Percentiles rank a stretch among this genome's conserved stretches.
Evolutionary conservation across 2,113 vertebrate species (phyloP).

Genomic region (Cricetomys ansorgei): DNA sequence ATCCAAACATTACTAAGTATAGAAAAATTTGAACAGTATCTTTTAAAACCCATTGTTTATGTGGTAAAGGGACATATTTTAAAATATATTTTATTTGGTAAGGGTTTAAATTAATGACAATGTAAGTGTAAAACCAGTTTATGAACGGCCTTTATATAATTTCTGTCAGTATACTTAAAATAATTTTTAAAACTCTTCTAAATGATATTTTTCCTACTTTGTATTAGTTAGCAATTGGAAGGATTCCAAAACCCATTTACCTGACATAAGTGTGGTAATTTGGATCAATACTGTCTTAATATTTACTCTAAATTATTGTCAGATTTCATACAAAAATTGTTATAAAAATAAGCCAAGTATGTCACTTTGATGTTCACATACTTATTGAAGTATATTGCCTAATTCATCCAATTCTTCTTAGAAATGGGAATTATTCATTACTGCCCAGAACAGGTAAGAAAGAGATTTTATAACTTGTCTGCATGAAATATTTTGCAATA

Average conservation of each 20-base stretch:
- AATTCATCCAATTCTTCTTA: not conserved
- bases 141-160: not conserved
- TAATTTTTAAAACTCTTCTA: not conserved
- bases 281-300: slow-evolving; percentile 36
- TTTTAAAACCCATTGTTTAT: not conserved
- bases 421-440: not conserved
- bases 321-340: not conserved
- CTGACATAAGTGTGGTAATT: not conserved
- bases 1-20: too few relatives aligned
- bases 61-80: not conserved
- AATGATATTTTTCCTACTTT: not conserved
- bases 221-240: not conserved
- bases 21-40: not conserved
- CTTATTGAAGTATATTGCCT: not conserved
- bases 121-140: not conserved
- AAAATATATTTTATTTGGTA: not conserved
- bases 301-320: not conserved
- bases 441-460: not conserved
- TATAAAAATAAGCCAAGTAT: not conserved
- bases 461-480: not conserved
- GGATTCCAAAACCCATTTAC: not conserved
- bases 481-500: not conserved
- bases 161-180: not conserved
- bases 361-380: not conserved
- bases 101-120: not conserved